Percentiles rank a stretch among this genome's conserved stretches.
phyloP scores from a whole-genome alignment of 2,113 vertebrate species.

The Grammomys dolichurus region DNA sequence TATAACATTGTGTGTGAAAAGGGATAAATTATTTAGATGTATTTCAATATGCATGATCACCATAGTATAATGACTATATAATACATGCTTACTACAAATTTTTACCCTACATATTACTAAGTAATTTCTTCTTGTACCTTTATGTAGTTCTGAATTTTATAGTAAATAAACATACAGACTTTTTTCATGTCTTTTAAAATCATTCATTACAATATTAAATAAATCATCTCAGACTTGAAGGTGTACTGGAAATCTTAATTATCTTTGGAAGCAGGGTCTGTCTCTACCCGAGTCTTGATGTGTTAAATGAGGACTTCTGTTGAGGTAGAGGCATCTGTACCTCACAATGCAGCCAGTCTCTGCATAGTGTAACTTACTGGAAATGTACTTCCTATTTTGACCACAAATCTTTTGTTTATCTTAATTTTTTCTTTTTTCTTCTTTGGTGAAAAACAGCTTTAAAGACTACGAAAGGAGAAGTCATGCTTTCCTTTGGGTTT shows the following conservation, averaged over 20 bases:
- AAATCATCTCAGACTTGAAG: constrained; percentile 3
- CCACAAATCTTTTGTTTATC: background rate
- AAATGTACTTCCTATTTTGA: background rate
- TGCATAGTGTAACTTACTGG: background rate
- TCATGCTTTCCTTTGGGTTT: background rate
- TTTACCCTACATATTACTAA: background rate
- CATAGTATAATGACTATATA: constrained; percentile 16
- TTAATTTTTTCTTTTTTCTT: background rate
- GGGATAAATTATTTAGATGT: background rate
- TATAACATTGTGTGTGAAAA: background rate
- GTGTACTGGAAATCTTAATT: background rate
- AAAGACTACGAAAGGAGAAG: background rate
- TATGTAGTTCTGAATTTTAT: constrained; percentile 21
- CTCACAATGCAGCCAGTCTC: background rate
- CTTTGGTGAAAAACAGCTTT: background rate
- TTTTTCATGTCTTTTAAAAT: background rate
- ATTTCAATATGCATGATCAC: background rate
- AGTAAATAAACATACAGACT: constrained; percentile 19
- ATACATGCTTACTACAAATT: background rate
- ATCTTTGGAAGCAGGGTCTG: background rate
- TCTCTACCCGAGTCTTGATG: background rate
- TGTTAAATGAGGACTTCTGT: background rate
- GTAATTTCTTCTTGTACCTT: constrained; percentile 19
- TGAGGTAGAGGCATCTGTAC: background rate
- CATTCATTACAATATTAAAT: background rate